Conservation (phyloP, 2,888 invertebrate species). For the Nezara viridula region DNA sequence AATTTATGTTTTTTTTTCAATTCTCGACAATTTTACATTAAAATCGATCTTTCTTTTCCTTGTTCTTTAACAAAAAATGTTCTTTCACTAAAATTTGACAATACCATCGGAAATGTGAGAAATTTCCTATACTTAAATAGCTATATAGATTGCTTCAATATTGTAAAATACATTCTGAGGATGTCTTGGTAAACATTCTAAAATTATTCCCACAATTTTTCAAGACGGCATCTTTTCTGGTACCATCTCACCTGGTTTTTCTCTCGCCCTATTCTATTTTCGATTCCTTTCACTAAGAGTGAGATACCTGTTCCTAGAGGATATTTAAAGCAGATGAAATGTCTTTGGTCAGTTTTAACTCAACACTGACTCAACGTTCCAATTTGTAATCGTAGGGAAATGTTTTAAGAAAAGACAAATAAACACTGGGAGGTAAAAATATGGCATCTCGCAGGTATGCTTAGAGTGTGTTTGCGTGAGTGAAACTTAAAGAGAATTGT, state of each 20-base stretch:
- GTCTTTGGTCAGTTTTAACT: conserved; percentile 24
- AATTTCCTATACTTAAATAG: too few species aligned
- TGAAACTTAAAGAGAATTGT: too few species aligned
- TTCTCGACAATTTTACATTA: too few species aligned
- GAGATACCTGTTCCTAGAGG: neutral
- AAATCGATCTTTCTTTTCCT: too few species aligned
- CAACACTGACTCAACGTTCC: neutral
- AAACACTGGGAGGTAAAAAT: too few species aligned
- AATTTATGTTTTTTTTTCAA: too few species aligned
- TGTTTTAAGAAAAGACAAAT: neutral
- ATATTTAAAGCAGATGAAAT: neutral
- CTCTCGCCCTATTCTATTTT: neutral
- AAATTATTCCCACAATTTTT: neutral
- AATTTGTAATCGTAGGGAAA: neutral
- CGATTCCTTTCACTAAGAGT: neutral
- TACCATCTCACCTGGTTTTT: neutral
- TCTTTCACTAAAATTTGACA: too few species aligned
- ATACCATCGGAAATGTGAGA: too few species aligned
- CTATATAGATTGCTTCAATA: neutral
- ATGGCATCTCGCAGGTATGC: too few species aligned
- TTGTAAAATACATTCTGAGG: neutral
- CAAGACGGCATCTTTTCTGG: neutral
- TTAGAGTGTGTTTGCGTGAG: too few species aligned
- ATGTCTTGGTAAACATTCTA: neutral
- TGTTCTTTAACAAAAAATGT: too few species aligned